Base-by-base conservation (phyloP, 2,113 vertebrate genomes). In the Oophaga pumilio region DNA sequence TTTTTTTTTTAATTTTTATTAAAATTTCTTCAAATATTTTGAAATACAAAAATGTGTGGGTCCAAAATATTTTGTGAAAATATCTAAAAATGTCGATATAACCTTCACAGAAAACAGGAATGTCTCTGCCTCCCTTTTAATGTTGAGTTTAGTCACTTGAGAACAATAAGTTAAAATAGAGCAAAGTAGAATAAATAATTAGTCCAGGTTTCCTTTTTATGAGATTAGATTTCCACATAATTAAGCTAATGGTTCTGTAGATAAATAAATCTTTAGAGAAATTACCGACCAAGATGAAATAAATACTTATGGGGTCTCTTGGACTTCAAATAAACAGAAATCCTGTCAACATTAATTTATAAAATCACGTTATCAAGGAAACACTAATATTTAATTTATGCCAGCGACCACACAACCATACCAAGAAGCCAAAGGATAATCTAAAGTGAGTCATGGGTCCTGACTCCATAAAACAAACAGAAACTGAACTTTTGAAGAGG, bases 261-360 rank as follows among this genome's bases (percentile, higher is more conserved):
- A 86, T 77, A 86, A 77, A 76, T 64, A 62, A 86, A 64, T 50
- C 43, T 76, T 86, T 62, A 74, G 26, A 57, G 56, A 13, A 73
- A 85, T 85, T 62, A 24, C 57, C 62, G 17, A 66, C 73, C 20
- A 24, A 64, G 43, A 52, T 59, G 52, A 77, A 86, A 86, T 82
- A 82, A 82, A 68, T 68, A 52, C 50, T n/a, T 71, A 56, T 68
- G 64, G 52, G 84, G 20, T 74, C 43, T 76, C 43, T 8, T 4
- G 20, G n/a, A 64, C 15, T 64, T 76, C 71, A 86, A 86, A 86
- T 62, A 86, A 76, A 74, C 57, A 85, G 15, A 86, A 62, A 66
- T 49, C n/a, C 73, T 52, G 74, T 86, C 33, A 52, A 62, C 84
- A 52, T n/a, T 50, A 9, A 74, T 73, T 76, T 77, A 86, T 66